Conservation (phyloP, 2,113 vertebrate species). For the Anas platyrhynchos region DNA sequence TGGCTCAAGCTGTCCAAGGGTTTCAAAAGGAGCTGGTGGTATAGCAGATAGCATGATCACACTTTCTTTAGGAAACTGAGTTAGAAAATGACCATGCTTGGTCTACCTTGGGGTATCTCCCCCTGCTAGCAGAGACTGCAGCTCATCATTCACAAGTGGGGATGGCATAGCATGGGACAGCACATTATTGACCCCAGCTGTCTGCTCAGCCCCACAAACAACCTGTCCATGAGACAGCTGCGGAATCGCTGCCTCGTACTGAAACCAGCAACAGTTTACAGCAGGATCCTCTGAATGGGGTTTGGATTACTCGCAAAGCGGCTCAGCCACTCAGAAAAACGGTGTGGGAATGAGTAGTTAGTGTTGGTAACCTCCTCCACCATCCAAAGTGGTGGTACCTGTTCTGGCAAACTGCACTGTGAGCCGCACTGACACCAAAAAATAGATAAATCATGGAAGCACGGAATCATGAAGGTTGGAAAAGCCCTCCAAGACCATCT, state of each 20-base stretch:
- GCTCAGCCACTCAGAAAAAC: background rate
- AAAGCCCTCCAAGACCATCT: no score
- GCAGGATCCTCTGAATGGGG: background rate
- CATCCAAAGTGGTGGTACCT: background rate
- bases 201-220: background rate
- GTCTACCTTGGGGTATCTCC: background rate
- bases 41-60: background rate
- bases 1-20: background rate
- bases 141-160: slow-evolving; percentile 30
- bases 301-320: background rate
- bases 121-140: background rate
- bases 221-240: slow-evolving; percentile 39
- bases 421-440: background rate
- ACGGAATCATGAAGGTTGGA: no score
- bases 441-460: no score
- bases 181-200: slow-evolving; percentile 45
- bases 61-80: background rate
- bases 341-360: rapidly evolving
- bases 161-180: slow-evolving; percentile 49
- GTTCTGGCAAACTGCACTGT: background rate
- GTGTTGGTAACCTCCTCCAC: background rate
- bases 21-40: background rate
- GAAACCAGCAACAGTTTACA: background rate
- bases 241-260: background rate
- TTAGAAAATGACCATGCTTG: background rate